These are phyloP conservation scores for Drosophila punjabiensis DNA, from an alignment of 1,140 invertebrate genomes.

Conservation along the genomic window DNA sequence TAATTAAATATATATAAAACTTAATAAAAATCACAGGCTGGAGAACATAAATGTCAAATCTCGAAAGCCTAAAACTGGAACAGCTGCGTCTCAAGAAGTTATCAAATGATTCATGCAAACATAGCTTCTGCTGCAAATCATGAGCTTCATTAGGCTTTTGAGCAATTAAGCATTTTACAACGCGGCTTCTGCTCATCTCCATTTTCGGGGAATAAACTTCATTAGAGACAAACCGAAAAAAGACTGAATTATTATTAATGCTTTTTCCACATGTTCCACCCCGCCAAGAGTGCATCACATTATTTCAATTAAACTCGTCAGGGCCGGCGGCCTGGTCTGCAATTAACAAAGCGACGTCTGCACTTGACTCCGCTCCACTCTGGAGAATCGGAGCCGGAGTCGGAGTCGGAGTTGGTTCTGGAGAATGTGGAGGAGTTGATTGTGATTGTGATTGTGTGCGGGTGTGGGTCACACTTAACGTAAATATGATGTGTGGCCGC, in stretches of 20 bases:
- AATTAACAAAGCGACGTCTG: slow-evolving; percentile 67
- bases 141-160: slow-evolving; percentile 64
- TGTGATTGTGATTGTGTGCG: slow-evolving; percentile 30
- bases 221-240: slow-evolving; percentile 57
- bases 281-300: slow-evolving; percentile 63
- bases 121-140: slow-evolving; percentile 60
- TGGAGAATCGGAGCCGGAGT: neutral
- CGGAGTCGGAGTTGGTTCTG: neutral
- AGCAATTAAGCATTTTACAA: slow-evolving; percentile 71
- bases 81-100: slow-evolving; percentile 21
- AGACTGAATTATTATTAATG: slow-evolving; percentile 77
- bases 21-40: slow-evolving; percentile 4
- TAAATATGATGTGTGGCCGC: slow-evolving; percentile 68
- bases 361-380: slow-evolving; percentile 63
- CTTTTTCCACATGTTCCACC: slow-evolving; percentile 43
- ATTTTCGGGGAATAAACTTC: slow-evolving; percentile 59
- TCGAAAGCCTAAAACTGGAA: slow-evolving; percentile 24
- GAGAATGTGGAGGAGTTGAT: slow-evolving; percentile 3
- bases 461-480: slow-evolving; percentile 52
- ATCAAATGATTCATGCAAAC: neutral
- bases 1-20: neutral
- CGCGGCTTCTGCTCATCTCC: slow-evolving; percentile 27
- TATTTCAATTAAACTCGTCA: slow-evolving; percentile 84
- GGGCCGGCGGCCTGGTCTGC: slow-evolving; percentile 62
- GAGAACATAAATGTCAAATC: slow-evolving; percentile 22